A percentile compares a stretch with the other conserved stretches of the same genome.
Evolutionary conservation across 2,113 vertebrate species (phyloP).

Genomic region (Sceloporus tristichus): DNA sequence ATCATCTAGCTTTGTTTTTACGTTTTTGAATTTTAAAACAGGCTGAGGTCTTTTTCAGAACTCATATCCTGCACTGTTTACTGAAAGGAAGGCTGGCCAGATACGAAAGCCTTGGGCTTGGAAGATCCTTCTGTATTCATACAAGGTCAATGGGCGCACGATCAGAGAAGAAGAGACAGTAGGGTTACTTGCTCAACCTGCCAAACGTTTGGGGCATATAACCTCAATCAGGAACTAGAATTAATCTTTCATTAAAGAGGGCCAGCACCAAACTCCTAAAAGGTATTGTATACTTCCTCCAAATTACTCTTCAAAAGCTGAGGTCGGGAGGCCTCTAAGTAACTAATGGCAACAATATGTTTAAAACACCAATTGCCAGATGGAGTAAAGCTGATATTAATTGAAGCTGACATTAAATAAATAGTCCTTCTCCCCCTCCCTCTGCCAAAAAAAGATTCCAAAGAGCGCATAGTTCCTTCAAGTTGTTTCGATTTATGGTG

Average conservation of each 20-base stretch:
- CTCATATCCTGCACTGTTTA: not conserved
- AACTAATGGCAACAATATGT: not conserved
- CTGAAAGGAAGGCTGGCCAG: not conserved
- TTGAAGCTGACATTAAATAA: not conserved
- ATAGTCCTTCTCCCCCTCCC: no score
- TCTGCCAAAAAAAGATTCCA: no score
- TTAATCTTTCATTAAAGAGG: not conserved
- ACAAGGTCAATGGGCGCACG: not conserved
- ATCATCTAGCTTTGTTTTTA: not conserved
- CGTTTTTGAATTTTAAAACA: constrained; percentile 21
- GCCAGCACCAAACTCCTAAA: not conserved
- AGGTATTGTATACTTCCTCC: not conserved
- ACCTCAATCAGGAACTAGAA: not conserved
- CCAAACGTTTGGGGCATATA: not conserved
- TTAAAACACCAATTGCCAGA: not conserved
- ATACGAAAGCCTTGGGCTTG: not conserved
- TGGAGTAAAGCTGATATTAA: not conserved
- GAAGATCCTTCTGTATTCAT: not conserved
- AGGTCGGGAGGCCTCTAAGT: not conserved
- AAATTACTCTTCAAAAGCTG: not conserved
- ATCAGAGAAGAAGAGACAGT: not conserved
- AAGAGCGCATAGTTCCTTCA: not conserved
- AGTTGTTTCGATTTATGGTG: no score
- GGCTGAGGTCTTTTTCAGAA: not conserved
- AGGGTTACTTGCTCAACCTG: not conserved